Conservation (phyloP, 2,113 vertebrate genomes). For the Peromyscus polionotus region DNA sequence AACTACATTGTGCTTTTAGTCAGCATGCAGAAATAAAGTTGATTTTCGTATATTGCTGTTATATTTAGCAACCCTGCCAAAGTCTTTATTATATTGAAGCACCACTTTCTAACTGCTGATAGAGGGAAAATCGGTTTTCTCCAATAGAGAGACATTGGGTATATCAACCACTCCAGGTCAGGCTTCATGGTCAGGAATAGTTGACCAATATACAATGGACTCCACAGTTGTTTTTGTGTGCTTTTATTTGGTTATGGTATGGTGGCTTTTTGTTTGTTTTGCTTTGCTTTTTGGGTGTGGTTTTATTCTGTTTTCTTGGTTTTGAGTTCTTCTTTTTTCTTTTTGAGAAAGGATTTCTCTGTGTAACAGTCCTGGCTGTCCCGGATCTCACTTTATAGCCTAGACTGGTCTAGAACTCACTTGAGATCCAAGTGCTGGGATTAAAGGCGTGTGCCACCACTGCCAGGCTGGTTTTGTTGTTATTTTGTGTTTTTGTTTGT, state of each 20-base stretch:
- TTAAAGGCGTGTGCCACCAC: no score
- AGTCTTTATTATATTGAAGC: not conserved
- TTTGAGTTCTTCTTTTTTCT: not conserved
- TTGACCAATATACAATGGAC: not conserved
- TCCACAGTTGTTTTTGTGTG: not conserved
- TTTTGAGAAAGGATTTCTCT: no score
- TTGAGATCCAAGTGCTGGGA: no score
- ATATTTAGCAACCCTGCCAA: constrained; percentile 28
- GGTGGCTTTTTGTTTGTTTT: not conserved
- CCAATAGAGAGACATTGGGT: not conserved
- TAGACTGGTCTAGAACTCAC: no score
- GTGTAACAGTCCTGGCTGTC: no score
- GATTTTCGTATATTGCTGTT: constrained; percentile 35
- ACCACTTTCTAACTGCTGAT: not conserved
- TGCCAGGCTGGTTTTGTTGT: not conserved
- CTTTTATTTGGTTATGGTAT: not conserved
- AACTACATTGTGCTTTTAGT: not conserved
- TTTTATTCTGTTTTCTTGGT: not conserved
- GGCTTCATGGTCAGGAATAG: not conserved
- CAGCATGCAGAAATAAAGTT: not conserved
- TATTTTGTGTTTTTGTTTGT: not conserved
- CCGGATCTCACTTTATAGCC: no score
- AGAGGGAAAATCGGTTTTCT: not conserved
- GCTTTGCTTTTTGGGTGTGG: not conserved
- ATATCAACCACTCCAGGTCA: not conserved